These are phyloP conservation scores for Macrosteles quadrilineatus DNA, from an alignment of 1,140 invertebrate species.

Conservation along the genomic window DNA sequence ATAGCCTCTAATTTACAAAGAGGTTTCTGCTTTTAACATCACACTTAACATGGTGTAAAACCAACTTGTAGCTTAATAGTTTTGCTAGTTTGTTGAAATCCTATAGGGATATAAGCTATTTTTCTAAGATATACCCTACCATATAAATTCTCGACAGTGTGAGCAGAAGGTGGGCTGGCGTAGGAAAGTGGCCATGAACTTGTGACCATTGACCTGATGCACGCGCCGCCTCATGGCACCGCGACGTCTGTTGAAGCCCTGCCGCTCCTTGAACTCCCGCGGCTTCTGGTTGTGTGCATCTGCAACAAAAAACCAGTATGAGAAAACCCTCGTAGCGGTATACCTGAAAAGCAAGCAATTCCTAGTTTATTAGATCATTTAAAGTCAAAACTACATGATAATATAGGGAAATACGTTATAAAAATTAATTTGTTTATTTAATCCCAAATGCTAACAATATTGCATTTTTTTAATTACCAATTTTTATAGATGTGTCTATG, in stretches of 20 bases:
- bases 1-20: no score
- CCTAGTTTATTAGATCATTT: not conserved
- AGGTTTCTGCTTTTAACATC: no score
- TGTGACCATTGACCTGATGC: conserved; percentile 98
- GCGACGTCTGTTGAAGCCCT: conserved; percentile 87
- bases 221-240: conserved; percentile 93
- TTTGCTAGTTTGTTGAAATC: no score
- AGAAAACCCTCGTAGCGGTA: not conserved
- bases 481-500: no score
- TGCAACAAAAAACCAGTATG: conserved; percentile 40
- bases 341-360: not conserved
- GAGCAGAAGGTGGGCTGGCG: conserved; percentile 99
- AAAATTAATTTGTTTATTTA: no score
- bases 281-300: conserved; percentile 52
- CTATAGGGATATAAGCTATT: no score
- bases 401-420: not conserved
- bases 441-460: no score
- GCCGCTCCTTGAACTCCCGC: conserved; percentile 92
- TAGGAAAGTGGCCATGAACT: conserved; percentile 99
- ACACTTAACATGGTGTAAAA: no score
- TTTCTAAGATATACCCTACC: no score
- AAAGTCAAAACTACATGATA: not conserved
- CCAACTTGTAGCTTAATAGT: no score
- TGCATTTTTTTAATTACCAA: no score
- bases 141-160: conserved; percentile 97